Base-by-base conservation (phyloP, 2,797 vertebrate species). In the Enteromius radiatus region DNA sequence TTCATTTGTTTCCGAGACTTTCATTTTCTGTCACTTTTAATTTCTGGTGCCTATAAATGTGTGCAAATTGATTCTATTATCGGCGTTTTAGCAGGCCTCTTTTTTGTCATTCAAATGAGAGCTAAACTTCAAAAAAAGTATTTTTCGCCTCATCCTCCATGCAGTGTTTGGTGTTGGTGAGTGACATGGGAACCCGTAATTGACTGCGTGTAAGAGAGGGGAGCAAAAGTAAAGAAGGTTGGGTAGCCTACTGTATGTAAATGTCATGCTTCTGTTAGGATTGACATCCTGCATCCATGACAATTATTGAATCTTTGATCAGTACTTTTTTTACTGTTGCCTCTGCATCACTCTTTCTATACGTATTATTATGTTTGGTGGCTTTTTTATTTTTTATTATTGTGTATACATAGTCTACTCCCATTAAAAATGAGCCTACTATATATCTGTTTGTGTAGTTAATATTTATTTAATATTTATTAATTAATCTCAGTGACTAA, bases 41-140 rank as follows among this genome's bases (percentile, higher is more conserved):
- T 74, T 54, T 56, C 14, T 61, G 19, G 6, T 61, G 78, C 26
- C 6, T 59, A 70, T 71, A 61, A 61, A 71, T 21, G 23, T 52
- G 63, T 61, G 67, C 26, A 61, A 70, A 70, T 68, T 33, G 36
- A 45, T 76, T 82, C 14, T 45, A 45, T 47, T 61, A 68, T 78
- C 47, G 68, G 65, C 68, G 71, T 23, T 21, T 63, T 69, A 54
- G 64, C 23, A 69, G 31, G 77, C 49, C 78, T 63, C 61, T 17
- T 36, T 69, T 84, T 84, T 84, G 67, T 85, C 54, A 78, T 85
- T 87, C 28, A 84, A 81, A 87, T 84, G n/a, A 85, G 31, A 33
- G 12, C 43, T 17, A 33, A 73, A 10, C 68, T 85, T 78, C 78
- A 65, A 70, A 78, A 78, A 73, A 77, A 33, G 19, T n/a, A 1